Conservation (phyloP, 1,140 invertebrate species). For the Ctenoplectra terminalis region DNA sequence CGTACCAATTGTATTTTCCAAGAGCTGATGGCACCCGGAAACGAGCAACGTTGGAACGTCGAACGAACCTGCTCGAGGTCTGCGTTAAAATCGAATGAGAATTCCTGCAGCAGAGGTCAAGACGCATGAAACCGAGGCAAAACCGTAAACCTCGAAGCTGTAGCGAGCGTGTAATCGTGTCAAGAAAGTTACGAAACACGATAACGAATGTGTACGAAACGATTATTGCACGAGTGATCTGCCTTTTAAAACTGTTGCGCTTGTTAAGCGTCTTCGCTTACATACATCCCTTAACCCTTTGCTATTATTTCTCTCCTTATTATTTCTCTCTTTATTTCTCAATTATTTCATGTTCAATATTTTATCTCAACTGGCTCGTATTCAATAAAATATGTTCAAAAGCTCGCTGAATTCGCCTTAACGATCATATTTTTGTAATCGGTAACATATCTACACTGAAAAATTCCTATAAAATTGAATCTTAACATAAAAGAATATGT, state of each 20-base stretch:
- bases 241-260: neutral
- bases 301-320: too few species aligned
- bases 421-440: too few species aligned
- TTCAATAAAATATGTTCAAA: too few species aligned
- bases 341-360: too few species aligned
- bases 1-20: too few species aligned
- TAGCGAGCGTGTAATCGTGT: constrained; percentile 41
- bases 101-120: constrained; percentile 4
- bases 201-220: constrained; percentile 54
- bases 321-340: too few species aligned
- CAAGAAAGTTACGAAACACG: constrained; percentile 62
- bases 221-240: neutral
- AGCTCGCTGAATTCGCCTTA: too few species aligned
- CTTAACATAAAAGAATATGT: too few species aligned
- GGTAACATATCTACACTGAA: too few species aligned
- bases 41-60: neutral
- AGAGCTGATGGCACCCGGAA: neutral
- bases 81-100: neutral
- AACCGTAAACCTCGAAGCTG: constrained; percentile 46
- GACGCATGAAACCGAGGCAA: constrained; percentile 55
- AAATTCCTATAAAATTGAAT: too few species aligned
- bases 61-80: too few species aligned
- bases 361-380: too few species aligned
- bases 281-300: neutral
- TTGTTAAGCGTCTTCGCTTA: neutral